phyloP scores from a whole-genome alignment of 1,140 invertebrate genomes.

The Hylyphantes graminicola region DNA sequence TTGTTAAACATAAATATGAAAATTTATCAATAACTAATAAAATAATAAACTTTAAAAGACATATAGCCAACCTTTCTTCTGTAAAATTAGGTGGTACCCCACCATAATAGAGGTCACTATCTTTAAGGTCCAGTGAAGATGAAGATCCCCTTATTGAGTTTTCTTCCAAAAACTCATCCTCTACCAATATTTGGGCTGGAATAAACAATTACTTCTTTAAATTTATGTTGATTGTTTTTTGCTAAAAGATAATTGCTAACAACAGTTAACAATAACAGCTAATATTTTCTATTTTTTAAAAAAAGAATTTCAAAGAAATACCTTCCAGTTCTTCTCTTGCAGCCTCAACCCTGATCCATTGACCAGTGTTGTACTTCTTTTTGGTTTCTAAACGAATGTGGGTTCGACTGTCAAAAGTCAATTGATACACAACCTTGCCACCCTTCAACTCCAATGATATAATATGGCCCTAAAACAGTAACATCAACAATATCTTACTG shows the following conservation, averaged over 20 bases:
- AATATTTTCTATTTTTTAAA: neutral
- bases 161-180: slow-evolving; percentile 76
- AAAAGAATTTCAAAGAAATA: slow-evolving; percentile 41
- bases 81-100: slow-evolving; percentile 80
- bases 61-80: slow-evolving; percentile 58
- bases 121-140: slow-evolving; percentile 73
- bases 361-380: slow-evolving; percentile 83
- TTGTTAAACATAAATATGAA: neutral
- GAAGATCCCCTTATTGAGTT: slow-evolving; percentile 70
- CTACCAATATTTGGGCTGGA: slow-evolving; percentile 73
- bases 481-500: neutral
- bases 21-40: neutral
- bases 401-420: slow-evolving; percentile 70
- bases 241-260: neutral
- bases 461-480: slow-evolving; percentile 76
- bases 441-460: slow-evolving; percentile 80
- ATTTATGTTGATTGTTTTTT: neutral
- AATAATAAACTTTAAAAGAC: neutral
- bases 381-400: slow-evolving; percentile 72
- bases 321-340: slow-evolving; percentile 65
- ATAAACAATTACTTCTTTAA: neutral
- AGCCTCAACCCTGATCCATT: slow-evolving; percentile 82
- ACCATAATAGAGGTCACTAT: slow-evolving; percentile 75
- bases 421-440: slow-evolving; percentile 80
- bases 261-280: neutral